Evolutionary conservation across 2,888 invertebrate genomes (phyloP).

Genomic region (Branchipolynoe longqiensis): DNA sequence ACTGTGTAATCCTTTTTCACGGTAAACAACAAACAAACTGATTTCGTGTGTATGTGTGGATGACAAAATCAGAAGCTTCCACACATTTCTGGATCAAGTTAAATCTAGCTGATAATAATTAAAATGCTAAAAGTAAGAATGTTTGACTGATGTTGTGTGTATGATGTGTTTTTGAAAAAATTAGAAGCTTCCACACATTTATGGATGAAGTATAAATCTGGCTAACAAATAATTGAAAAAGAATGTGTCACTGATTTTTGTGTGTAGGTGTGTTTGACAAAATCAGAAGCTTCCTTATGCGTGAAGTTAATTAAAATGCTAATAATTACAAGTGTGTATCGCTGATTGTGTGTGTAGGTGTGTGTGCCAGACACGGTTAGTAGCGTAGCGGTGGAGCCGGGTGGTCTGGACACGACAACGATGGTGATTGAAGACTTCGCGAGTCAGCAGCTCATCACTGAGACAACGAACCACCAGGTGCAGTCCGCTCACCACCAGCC

Average conservation of each 20-base stretch:
- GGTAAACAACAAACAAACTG: no score
- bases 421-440: conserved; percentile 72
- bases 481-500: not conserved
- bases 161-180: not conserved
- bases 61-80: no score
- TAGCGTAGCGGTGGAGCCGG: conserved; percentile 64
- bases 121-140: not conserved
- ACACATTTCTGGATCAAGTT: no score
- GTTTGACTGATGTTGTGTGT: not conserved
- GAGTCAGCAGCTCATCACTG: conserved; percentile 68
- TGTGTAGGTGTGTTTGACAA: no score
- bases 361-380: conserved; percentile 45
- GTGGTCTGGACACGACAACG: conserved; percentile 65
- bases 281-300: no score
- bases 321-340: no score
- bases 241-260: no score
- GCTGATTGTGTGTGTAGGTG: not conserved
- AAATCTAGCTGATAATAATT: no score
- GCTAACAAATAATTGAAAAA: not conserved
- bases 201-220: not conserved
- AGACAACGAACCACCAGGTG: not conserved
- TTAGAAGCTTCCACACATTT: not conserved
- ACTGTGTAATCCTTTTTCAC: no score
- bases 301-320: no score
- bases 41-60: no score